These are phyloP conservation scores for Campoletis raptor DNA, from an alignment of 2,888 invertebrate genomes.

Conservation along the genomic window DNA sequence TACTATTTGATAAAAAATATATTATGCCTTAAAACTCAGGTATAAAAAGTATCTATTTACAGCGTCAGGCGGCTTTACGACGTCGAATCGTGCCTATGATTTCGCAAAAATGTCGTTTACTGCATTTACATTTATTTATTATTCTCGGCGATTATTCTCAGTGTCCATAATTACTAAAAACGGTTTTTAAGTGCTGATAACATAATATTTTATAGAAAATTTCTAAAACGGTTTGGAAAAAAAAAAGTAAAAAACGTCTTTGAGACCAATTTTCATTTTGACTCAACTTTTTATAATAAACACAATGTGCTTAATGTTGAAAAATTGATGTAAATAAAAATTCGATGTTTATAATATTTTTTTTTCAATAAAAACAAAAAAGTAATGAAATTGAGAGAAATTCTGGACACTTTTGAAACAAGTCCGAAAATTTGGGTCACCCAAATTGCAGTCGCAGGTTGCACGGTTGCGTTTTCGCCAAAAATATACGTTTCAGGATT, in stretches of 20 bases:
- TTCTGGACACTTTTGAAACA: neutral
- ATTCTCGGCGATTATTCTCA: neutral
- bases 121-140: conserved; percentile 39
- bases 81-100: conserved; percentile 48
- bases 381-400: neutral
- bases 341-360: neutral
- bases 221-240: neutral
- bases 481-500: conserved; percentile 37
- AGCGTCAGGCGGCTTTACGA: conserved; percentile 68
- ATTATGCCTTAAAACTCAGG: conserved; percentile 76
- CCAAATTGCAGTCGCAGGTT: conserved; percentile 17
- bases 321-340: neutral
- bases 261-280: neutral
- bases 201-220: neutral
- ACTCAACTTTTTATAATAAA: neutral
- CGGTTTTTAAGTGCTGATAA: neutral
- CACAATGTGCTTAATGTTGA: neutral
- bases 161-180: neutral
- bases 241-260: neutral
- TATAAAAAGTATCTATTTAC: conserved; percentile 79
- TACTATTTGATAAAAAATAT: conserved; percentile 70
- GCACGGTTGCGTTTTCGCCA: conserved; percentile 30
- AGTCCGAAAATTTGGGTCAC: neutral
- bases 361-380: neutral
- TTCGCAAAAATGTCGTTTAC: conserved; percentile 46